A percentile compares a stretch with the other conserved stretches of the same genome.
These are phyloP conservation scores for Lophius americanus DNA, from an alignment of 2,797 vertebrate genomes.

Conservation along the genomic window DNA sequence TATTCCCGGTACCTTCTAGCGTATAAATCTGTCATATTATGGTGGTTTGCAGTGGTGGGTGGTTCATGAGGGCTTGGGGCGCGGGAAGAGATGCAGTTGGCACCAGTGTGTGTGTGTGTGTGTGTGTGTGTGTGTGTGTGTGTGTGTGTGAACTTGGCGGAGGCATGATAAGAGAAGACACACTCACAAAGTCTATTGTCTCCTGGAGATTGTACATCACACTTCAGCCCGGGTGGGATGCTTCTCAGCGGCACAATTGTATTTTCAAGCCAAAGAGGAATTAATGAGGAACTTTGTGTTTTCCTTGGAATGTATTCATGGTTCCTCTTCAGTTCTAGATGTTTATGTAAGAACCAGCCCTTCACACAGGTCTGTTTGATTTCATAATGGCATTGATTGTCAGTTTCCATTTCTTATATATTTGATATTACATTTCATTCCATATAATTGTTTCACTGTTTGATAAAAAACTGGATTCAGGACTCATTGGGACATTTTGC, in stretches of 20 bases:
- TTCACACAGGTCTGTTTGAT: no score
- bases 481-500: no score
- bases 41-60: conserved; percentile 50
- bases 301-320: conserved; percentile 56
- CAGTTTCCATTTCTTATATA: neutral
- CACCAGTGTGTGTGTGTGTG: conserved; percentile 31
- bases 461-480: no score
- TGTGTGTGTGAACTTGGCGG: conserved; percentile 72
- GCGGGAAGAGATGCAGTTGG: conserved; percentile 52
- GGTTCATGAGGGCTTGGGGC: conserved; percentile 28
- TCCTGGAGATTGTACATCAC: conserved; percentile 61
- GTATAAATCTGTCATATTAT: conserved; percentile 51
- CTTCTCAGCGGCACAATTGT: conserved; percentile 60
- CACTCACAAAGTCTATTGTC: conserved; percentile 69
- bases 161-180: conserved; percentile 64
- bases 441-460: no score
- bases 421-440: neutral
- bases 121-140: conserved; percentile 51
- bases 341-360: no score
- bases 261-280: conserved; percentile 63
- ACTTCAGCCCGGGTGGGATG: conserved; percentile 64
- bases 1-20: conserved; percentile 38
- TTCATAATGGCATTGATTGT: neutral
- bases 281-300: conserved; percentile 61
- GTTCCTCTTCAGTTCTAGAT: conserved; percentile 7